phyloP scores from a whole-genome alignment of 2,888 invertebrate genomes.

The Asteroscopus sphinx region DNA sequence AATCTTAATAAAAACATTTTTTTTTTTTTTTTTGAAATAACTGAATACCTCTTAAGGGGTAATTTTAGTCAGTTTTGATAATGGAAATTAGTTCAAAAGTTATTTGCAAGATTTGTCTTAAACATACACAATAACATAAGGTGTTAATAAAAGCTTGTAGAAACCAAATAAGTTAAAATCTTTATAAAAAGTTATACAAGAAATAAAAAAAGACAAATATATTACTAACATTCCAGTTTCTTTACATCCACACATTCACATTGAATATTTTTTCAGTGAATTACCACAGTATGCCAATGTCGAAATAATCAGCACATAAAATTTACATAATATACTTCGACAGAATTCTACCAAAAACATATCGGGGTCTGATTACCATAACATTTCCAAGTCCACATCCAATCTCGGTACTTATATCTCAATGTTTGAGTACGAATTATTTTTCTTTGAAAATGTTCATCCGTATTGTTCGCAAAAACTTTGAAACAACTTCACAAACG shows the following conservation, averaged over 20 bases:
- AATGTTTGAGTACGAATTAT: slow-evolving; percentile 65
- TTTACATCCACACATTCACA: slow-evolving; percentile 8
- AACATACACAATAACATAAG: too few relatives aligned
- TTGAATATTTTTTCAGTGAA: slow-evolving; percentile 45
- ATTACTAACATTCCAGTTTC: background rate
- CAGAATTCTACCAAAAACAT: slow-evolving; percentile 38
- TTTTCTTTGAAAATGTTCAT: slow-evolving; percentile 78
- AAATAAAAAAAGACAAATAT: too few relatives aligned
- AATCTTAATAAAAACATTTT: too few relatives aligned
- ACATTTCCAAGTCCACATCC: slow-evolving; percentile 51
- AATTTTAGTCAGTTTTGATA: too few relatives aligned
- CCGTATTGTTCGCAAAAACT: slow-evolving; percentile 83
- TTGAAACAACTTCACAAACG: slow-evolving; percentile 78
- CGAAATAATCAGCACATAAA: slow-evolving; percentile 52
- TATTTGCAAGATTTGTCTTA: too few relatives aligned
- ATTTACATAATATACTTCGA: slow-evolving; percentile 46
- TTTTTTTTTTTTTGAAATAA: too few relatives aligned
- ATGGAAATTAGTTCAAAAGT: too few relatives aligned
- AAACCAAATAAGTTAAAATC: too few relatives aligned
- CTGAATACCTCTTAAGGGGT: too few relatives aligned
- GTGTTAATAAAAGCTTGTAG: too few relatives aligned
- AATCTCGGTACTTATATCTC: slow-evolving; percentile 57
- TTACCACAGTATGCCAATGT: slow-evolving; percentile 30
- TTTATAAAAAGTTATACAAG: too few relatives aligned
- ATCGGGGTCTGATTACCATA: slow-evolving; percentile 54